Evolutionary conservation across 2,797 vertebrate species (phyloP).

Genomic region (Neostethus bicornis): DNA sequence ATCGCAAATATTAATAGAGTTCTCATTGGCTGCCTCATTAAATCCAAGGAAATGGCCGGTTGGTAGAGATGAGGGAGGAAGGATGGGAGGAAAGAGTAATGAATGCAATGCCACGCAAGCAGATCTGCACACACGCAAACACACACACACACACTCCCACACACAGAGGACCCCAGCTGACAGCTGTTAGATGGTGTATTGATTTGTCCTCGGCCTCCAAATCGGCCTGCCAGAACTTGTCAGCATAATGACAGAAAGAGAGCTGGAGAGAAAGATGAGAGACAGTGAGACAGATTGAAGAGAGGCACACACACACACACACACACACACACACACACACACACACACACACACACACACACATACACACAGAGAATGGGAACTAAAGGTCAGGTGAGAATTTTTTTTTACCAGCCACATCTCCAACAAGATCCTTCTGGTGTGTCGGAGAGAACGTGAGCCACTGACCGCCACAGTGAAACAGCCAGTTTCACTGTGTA

Average conservation of each 20-base stretch:
- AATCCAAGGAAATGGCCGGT: conserved; percentile 12
- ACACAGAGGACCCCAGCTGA: conserved; percentile 56
- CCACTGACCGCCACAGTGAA: background rate
- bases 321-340: too few relatives aligned
- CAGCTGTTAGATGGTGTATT: conserved; percentile 73
- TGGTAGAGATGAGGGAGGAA: conserved; percentile 5
- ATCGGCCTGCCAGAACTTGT: conserved; percentile 63
- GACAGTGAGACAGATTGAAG: conserved; percentile 32
- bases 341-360: too few relatives aligned
- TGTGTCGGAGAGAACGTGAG: background rate
- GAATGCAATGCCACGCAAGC: conserved; percentile 42
- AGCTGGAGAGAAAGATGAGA: conserved; percentile 25
- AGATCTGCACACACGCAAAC: conserved; percentile 28
- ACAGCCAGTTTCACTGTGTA: too few relatives aligned
- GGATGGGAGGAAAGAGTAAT: conserved; percentile 45
- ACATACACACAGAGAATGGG: conserved; percentile 14
- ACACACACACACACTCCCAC: conserved; percentile 26
- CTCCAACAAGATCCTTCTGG: background rate
- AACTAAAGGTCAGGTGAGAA: conserved; percentile 40
- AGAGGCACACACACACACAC: too few relatives aligned
- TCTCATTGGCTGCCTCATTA: conserved; percentile 25
- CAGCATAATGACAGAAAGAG: conserved; percentile 65
- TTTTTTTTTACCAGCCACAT: conserved; percentile 15
- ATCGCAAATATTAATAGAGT: conserved; percentile 46
- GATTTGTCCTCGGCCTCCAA: conserved; percentile 63